Percentiles rank a stretch among this genome's conserved stretches.
phyloP scores from a whole-genome alignment of 1,140 invertebrate species.

The Zaprionus nigranus region DNA sequence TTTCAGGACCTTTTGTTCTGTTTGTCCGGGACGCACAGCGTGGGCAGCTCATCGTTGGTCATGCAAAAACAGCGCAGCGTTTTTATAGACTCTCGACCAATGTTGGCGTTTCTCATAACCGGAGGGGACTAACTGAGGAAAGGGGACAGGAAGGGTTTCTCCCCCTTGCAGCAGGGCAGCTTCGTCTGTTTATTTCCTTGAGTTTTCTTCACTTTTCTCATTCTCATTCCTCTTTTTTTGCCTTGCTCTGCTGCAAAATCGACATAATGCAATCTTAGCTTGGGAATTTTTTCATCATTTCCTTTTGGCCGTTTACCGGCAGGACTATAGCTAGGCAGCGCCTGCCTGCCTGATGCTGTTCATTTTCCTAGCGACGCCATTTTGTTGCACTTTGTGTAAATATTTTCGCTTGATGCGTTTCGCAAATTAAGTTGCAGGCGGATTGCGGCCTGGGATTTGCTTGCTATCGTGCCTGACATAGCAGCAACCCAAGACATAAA shows the following conservation, averaged over 20 bases:
- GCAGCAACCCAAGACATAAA: conserved; percentile 60
- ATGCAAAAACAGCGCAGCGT: conserved; percentile 54
- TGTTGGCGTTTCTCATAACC: conserved; percentile 68
- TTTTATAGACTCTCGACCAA: conserved; percentile 56
- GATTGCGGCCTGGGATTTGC: conserved; percentile 4
- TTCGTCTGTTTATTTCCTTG: conserved; percentile 30
- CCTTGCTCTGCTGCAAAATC: conserved; percentile 58
- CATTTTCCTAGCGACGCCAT: conserved; percentile 27
- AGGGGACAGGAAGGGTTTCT: conserved; percentile 5
- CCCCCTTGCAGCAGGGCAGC: conserved; percentile 45
- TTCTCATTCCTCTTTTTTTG: not conserved
- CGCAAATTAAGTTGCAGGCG: conserved; percentile 39
- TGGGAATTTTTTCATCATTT: conserved; percentile 47
- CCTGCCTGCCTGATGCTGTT: conserved; percentile 15
- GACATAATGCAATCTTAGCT: conserved; percentile 79
- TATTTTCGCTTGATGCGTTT: conserved; percentile 41
- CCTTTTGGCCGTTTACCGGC: conserved; percentile 16
- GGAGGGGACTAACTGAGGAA: not conserved
- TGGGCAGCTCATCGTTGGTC: conserved; percentile 11
- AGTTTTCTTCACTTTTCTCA: conserved; percentile 27
- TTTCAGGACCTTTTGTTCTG: conserved; percentile 15
- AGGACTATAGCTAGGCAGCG: conserved; percentile 6
- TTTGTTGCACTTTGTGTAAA: conserved; percentile 41
- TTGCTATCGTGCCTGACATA: conserved; percentile 9
- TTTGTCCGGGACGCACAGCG: not conserved